A percentile compares a stretch with the other conserved stretches of the same genome.
phyloP scores from a whole-genome alignment of 2,888 invertebrate species.

The Brachypterus glaber region DNA sequence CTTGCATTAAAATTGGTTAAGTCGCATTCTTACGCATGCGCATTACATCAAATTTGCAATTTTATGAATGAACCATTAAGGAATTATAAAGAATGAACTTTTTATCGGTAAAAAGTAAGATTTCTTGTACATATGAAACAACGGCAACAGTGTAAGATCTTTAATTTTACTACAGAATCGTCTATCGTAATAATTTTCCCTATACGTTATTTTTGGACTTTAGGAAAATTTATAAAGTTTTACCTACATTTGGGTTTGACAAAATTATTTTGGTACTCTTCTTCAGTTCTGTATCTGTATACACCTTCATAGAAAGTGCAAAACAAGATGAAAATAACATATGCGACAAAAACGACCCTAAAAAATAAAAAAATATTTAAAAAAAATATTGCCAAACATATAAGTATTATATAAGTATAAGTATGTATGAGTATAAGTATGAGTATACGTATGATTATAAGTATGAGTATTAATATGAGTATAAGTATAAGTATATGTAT shows the following conservation, averaged over 20 bases:
- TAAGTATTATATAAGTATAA: background rate
- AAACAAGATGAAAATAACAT: slow-evolving; percentile 19
- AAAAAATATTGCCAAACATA: background rate
- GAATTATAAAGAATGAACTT: background rate
- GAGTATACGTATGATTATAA: background rate
- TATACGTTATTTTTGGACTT: too few relatives aligned
- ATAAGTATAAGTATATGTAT: background rate
- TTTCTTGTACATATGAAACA: too few relatives aligned
- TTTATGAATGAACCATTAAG: background rate
- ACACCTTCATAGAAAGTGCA: slow-evolving; percentile 24
- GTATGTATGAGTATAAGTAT: background rate
- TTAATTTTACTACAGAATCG: background rate
- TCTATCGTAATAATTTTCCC: too few relatives aligned
- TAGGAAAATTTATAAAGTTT: too few relatives aligned
- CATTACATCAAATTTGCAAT: background rate
- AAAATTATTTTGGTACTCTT: slow-evolving; percentile 5
- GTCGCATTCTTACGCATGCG: too few relatives aligned
- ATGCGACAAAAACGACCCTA: slow-evolving; percentile 18
- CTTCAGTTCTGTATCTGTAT: slow-evolving; percentile 4
- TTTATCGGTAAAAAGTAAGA: background rate
- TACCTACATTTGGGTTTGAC: background rate
- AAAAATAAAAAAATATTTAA: slow-evolving; percentile 11
- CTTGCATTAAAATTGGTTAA: too few relatives aligned
- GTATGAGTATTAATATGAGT: background rate
- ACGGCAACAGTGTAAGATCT: background rate